Percentiles rank a stretch among this genome's conserved stretches.
phyloP scores from a whole-genome alignment of 2,888 invertebrate genomes.

The Drosophila testacea region DNA sequence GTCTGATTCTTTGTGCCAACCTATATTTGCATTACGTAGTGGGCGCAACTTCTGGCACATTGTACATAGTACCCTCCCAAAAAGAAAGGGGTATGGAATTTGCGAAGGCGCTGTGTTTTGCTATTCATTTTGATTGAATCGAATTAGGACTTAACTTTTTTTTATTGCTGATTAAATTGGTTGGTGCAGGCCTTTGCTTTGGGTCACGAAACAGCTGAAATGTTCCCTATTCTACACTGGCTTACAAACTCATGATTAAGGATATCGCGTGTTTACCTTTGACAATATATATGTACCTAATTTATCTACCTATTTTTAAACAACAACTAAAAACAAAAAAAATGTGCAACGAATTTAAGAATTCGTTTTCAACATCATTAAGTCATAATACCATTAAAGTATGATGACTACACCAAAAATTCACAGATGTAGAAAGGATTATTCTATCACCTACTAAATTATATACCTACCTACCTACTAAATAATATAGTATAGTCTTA shows the following conservation, averaged over 20 bases:
- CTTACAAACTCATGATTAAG: conserved; percentile 17
- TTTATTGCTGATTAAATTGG: conserved; percentile 80
- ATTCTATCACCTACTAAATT: too few relatives aligned
- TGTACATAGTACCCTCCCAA: background rate
- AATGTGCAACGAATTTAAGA: conserved; percentile 10
- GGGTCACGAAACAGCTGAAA: conserved; percentile 58
- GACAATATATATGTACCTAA: conserved; percentile 8
- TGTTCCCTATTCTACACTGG: conserved; percentile 23
- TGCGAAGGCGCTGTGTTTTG: conserved; percentile 49
- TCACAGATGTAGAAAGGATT: background rate
- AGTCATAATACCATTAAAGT: background rate
- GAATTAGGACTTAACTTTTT: conserved; percentile 78
- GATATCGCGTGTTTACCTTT: conserved; percentile 53
- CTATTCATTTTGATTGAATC: conserved; percentile 79
- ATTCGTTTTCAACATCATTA: conserved; percentile 6
- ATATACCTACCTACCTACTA: too few relatives aligned
- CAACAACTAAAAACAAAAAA: conserved; percentile 13
- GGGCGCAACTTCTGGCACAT: conserved; percentile 31
- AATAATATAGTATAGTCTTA: too few relatives aligned
- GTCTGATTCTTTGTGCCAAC: conserved; percentile 52
- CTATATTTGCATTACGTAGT: conserved; percentile 59
- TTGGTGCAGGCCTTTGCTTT: conserved; percentile 58
- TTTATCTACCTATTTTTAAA: conserved; percentile 16
- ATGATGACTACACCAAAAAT: background rate
- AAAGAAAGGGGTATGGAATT: background rate